These are phyloP conservation scores for Anguilla megastoma DNA, from an alignment of 2,797 vertebrate species.

Conservation along the genomic window DNA sequence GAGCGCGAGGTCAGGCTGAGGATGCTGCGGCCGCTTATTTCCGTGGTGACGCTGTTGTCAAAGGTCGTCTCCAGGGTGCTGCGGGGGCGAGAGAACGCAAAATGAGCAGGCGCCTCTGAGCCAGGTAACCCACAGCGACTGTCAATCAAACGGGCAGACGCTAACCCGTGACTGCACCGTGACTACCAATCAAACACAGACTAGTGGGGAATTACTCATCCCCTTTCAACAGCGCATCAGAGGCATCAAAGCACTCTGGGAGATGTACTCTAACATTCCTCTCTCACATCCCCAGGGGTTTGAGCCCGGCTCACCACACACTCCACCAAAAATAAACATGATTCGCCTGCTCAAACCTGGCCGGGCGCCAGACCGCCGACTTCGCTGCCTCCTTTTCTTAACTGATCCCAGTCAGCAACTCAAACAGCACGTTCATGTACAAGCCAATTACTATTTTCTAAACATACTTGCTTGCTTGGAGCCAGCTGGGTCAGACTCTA, in stretches of 20 bases:
- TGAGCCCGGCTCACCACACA: background rate
- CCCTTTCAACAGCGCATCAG: background rate
- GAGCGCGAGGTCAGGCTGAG: slow-evolving; percentile 78
- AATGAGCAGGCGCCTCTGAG: background rate
- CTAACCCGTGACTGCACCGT: background rate
- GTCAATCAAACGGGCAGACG: background rate
- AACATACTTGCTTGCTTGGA: too few relatives aligned
- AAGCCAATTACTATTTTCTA: too few relatives aligned
- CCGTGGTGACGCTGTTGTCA: slow-evolving; percentile 87
- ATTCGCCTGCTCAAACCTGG: slow-evolving; percentile 22
- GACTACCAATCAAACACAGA: too few relatives aligned
- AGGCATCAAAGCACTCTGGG: background rate
- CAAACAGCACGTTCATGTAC: background rate
- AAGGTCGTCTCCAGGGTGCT: slow-evolving; percentile 96
- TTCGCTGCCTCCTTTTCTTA: background rate
- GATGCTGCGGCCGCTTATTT: slow-evolving; percentile 85
- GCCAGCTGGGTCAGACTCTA: too few relatives aligned
- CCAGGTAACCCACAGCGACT: background rate
- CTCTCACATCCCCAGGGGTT: background rate
- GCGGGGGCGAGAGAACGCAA: slow-evolving; percentile 16
- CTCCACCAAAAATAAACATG: slow-evolving; percentile 8
- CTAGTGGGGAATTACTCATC: background rate
- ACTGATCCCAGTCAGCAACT: background rate
- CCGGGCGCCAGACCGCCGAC: slow-evolving; percentile 10
- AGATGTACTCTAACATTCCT: background rate